Evolutionary conservation across 1,140 invertebrate genomes (phyloP).

Genomic region (Hylaeus volcanicus): DNA sequence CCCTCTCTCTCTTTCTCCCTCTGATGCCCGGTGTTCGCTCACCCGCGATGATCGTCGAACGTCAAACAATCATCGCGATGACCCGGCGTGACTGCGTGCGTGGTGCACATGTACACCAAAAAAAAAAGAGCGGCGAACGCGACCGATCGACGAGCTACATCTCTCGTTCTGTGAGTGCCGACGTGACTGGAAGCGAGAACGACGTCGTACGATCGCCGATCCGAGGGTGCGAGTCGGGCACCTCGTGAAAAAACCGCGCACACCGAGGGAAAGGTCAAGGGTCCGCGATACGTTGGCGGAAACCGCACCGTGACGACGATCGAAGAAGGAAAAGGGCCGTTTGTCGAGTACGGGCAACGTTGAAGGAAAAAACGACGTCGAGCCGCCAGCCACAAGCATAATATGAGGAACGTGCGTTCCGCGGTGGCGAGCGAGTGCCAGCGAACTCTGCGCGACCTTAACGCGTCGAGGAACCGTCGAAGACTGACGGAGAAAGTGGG

Average conservation of each 20-base stretch:
- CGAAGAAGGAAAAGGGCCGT: constrained; percentile 8
- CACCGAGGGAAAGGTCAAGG: neutral
- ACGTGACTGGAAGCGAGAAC: constrained; percentile 9
- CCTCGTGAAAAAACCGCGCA: neutral
- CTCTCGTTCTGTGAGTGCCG: neutral
- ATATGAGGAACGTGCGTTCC: constrained; percentile 29
- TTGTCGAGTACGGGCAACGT: neutral
- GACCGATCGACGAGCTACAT: neutral
- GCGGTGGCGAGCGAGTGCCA: neutral
- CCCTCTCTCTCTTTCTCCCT: too few species aligned
- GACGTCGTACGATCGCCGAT: constrained; percentile 1
- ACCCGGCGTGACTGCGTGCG: neutral
- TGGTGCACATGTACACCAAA: neutral
- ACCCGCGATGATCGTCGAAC: constrained; percentile 2
- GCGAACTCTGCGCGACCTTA: constrained; percentile 30
- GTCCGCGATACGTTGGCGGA: neutral
- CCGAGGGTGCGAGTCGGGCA: constrained; percentile 21
- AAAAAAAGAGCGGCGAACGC: neutral
- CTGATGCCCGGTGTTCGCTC: constrained; percentile 1
- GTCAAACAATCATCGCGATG: neutral
- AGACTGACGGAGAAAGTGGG: constrained; percentile 56
- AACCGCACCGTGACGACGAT: neutral
- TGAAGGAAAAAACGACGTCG: neutral
- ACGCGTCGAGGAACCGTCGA: constrained; percentile 58
- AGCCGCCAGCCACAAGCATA: constrained; percentile 8